Evolutionary conservation across 2,113 vertebrate genomes (phyloP), one percentile per base, ranked within the genome.

Genomic region (Piprites chloris): DNA sequence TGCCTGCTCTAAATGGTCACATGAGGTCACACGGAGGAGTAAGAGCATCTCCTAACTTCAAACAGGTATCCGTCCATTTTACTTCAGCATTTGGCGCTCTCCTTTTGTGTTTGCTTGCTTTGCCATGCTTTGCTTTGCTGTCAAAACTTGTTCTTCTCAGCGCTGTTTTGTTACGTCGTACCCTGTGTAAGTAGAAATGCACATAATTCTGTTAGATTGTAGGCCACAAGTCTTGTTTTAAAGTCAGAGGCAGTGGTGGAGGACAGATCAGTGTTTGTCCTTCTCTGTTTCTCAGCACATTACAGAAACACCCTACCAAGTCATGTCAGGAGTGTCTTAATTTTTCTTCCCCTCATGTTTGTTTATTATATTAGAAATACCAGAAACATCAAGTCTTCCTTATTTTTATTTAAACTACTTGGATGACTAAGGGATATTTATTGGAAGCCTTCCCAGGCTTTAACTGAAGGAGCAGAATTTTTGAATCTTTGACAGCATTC

Each of bases 1-100:
- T 99, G 62, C 98, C 99, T 13, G 99, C 99, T 82, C 98, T 99
- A 30, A 99, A 99, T n/a, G 99, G 99, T 86, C 99, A 99, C 96
- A 98, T 99, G 98, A 98, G 98, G 84, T 99, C 98, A 74, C 98
- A 99, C 0, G 98, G 98, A 85, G 99, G 98, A 71, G 97, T 98
- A 85, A 97, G 98, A 95, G 97, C 98, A 87, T 98, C 98, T 92
- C 96, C 98, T 67, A 96, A 95, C 90, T 97, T 98, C 96, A 99
- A 98, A 97, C 98, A 98, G 98, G 98, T 99, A 95, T 93, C 89
- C 85, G 12, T 86, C 79, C 5, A 2, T 68, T 94, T 91, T 47
- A 52, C 41, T 79, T 91, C 33, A 26, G 39, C 72, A 39, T 91
- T 81, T 68, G 35, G 5, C 2, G 1, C 68, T 39, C 3, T 66